phyloP scores from a whole-genome alignment of 1,140 invertebrate genomes.

The Physella acuta region DNA sequence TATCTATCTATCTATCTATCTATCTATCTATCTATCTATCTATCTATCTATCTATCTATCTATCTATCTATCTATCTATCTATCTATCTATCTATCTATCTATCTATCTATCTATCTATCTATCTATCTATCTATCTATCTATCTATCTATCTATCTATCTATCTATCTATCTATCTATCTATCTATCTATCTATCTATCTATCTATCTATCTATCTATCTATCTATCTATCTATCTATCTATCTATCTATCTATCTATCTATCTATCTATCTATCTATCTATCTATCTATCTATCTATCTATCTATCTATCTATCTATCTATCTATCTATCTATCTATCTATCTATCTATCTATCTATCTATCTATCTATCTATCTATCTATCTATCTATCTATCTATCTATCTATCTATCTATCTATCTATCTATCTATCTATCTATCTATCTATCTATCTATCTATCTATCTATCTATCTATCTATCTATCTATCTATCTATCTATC shows the following conservation, averaged over 20 bases:
- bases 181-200: conserved; percentile 4
- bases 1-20: conserved; percentile 4
- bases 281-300: not conserved
- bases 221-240: conserved; percentile 4
- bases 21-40: conserved; percentile 4
- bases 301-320: not conserved
- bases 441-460: not conserved
- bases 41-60: conserved; percentile 4
- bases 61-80: conserved; percentile 4
- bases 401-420: conserved; percentile 4
- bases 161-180: conserved; percentile 4
- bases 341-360: not conserved
- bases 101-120: conserved; percentile 4
- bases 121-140: conserved; percentile 4
- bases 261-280: conserved; percentile 4
- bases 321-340: not conserved
- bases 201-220: conserved; percentile 4
- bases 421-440: conserved; percentile 1
- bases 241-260: conserved; percentile 4
- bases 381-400: not conserved
- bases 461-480: too few species aligned
- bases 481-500: too few species aligned
- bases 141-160: conserved; percentile 4
- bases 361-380: not conserved
- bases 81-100: conserved; percentile 4